Base-by-base conservation (phyloP, 23 tunicate species). In the Pegea sp. region DNA sequence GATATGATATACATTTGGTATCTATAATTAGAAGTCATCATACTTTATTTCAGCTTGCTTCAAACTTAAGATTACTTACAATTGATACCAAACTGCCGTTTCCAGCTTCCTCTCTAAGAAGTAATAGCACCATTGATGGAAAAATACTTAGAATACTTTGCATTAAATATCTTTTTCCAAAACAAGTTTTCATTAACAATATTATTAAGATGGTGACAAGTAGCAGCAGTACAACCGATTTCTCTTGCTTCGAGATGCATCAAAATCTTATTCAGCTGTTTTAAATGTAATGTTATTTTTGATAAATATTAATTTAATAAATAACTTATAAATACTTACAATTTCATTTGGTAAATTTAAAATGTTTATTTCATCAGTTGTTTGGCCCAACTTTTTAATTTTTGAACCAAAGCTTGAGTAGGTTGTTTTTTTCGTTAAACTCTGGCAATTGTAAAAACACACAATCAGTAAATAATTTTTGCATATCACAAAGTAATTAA, bases 1-100 rank as follows among this genome's bases (percentile, higher is more conserved):
- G 94, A 50, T 74, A 81, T 29, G 31, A 38, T 22, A 81, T 58
- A 44, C 70, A 68, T 48, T 74, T 73, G 3, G 94, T 81, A 54
- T 67, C 94, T 81, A 51, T 0, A 56, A 16, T 22, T 7, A 42
- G 8, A 61, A 5, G 48, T 28, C 18, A 21, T 23, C 6, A 13
- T 19, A 5, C n/a, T 4, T 5, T 21, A 33, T 6, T 18, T 18
- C 19, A 13, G 56, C 16, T 38, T 8, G 16, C 16, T 38, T 38
- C 16, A 8, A 56, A 28, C 48, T 26, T 7, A 56, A 26, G 16
- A n/a, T 25, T 21, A 71, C 93, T 66, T 49, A 81, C 93, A 48
- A 67, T 81, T 72, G 4, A 81, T 7, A 20, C 32, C 64, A 34
- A 71, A 81, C 34, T 81, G 74, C 28, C 93, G 50, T 46, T 67